Conservation (phyloP, 2,888 invertebrate species). For the Clunio marinus region DNA sequence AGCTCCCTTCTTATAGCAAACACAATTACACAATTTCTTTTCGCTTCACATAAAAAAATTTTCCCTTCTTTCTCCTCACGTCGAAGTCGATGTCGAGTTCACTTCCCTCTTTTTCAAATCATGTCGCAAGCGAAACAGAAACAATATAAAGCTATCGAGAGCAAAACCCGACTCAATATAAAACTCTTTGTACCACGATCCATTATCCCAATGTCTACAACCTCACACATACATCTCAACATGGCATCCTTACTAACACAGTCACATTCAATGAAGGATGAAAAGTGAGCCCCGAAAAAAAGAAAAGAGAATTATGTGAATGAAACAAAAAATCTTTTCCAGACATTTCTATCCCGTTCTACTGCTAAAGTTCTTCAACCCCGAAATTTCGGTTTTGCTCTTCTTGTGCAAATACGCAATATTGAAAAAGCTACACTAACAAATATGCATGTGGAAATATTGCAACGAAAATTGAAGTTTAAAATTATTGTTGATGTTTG, state of each 20-base stretch:
- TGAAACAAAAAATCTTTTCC: conserved; percentile 36
- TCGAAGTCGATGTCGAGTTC: conserved; percentile 11
- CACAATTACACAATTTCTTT: conserved; percentile 6
- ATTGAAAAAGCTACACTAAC: background rate
- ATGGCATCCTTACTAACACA: conserved; percentile 10
- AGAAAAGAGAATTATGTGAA: conserved; percentile 7
- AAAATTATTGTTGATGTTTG: background rate
- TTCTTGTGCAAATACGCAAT: conserved; percentile 25
- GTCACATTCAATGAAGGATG: background rate
- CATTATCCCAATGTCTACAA: conserved; percentile 7
- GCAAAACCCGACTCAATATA: conserved; percentile 23
- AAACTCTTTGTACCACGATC: conserved; percentile 35
- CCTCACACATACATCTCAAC: background rate
- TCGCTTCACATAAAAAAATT: background rate
- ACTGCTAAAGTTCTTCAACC: conserved; percentile 33
- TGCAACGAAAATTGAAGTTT: background rate
- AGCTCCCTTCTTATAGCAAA: conserved; percentile 8
- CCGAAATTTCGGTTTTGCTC: conserved; percentile 16
- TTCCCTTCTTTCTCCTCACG: background rate
- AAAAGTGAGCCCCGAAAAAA: conserved; percentile 17
- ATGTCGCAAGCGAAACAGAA: background rate
- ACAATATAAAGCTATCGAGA: background rate
- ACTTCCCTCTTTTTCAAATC: conserved; percentile 4
- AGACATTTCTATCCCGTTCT: conserved; percentile 39
- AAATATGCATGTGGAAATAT: too few species aligned